A percentile compares a stretch with the other conserved stretches of the same genome.
phyloP scores from a whole-genome alignment of 2,797 vertebrate genomes.

The Sus cebifrons region DNA sequence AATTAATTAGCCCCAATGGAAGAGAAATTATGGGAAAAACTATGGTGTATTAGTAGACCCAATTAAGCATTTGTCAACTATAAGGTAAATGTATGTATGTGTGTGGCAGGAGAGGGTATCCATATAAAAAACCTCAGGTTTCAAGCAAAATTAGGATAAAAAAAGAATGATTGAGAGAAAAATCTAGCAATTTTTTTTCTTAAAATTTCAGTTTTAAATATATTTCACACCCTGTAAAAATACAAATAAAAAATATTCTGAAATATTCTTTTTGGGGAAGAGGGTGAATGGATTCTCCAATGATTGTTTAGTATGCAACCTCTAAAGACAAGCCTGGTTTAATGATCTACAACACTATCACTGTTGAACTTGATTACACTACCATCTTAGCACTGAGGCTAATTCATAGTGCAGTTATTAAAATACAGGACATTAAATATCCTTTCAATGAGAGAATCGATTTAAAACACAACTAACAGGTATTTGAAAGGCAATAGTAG shows the following conservation, averaged over 20 bases:
- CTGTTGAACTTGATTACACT: conserved; percentile 9
- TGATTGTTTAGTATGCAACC: background rate
- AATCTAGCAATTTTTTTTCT: background rate
- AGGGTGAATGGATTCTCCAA: background rate
- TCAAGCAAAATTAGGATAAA: background rate
- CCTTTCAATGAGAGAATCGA: conserved; percentile 50
- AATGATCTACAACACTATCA: conserved; percentile 47
- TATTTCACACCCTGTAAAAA: background rate
- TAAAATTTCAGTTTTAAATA: conserved; percentile 30
- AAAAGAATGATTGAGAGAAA: conserved; percentile 50
- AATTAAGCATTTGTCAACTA: conserved; percentile 45
- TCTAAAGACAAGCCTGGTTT: conserved; percentile 30
- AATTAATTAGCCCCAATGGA: background rate
- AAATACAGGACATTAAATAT: conserved; percentile 16
- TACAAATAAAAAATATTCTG: background rate
- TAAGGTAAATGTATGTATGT: background rate
- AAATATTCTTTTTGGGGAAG: background rate
- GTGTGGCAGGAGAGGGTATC: background rate
- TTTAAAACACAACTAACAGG: conserved; percentile 56
- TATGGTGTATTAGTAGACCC: background rate
- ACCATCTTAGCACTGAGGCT: background rate
- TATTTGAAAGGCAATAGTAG: conserved; percentile 42
- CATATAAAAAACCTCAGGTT: conserved; percentile 41
- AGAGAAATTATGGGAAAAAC: conserved; percentile 61
- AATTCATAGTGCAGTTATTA: background rate